Base-by-base conservation (phyloP, 2,888 invertebrate species). In the Cataglyphis livida region DNA sequence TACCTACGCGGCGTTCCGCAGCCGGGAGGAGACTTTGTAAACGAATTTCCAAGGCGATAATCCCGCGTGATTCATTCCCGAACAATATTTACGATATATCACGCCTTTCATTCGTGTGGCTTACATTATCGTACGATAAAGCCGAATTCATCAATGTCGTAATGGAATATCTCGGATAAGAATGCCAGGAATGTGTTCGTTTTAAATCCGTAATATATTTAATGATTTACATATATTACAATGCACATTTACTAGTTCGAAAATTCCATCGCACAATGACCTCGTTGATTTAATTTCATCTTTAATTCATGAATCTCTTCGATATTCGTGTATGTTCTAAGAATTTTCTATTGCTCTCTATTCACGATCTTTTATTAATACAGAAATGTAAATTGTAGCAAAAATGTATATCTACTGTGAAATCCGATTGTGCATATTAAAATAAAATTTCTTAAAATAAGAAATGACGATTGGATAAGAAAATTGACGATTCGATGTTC, bases 1-100 rank as follows among this genome's bases (percentile, higher is more conserved):
- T 93, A 92, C 91, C 84, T 84, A 81, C 90, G 75, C 68, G 84
- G 84, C 90, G 88, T 84, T 84, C 83, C 88, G 74, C 54, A 81
- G 61, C 66, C 65, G 57, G 66, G 84, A 84, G 86, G 85, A 79
- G 86, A 82, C 84, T 84, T 86, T 90, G 91, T 90, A 90, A 91
- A 92, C 90, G 91, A 92, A 93, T 91, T 92, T 90, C 90, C 89
- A 91, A 89, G 90, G 85, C 89, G 91, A 91, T 92, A 92, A 92
- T 92, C 91, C 89, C 79, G 81, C 70, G 84, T 92, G 90, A 92
- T 91, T 92, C 90, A 90, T 91, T 90, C 71, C 81, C 81, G 66
- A 86, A 75, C 85, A 84, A 82, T 88, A 85, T 86, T 85, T 90
- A 82, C 82, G 85, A 73, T 79, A 73, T 28, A 68, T 76, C 54